These are phyloP conservation scores for Scopus umbretta DNA, from an alignment of 2,113 vertebrate species.

Conservation along the genomic window DNA sequence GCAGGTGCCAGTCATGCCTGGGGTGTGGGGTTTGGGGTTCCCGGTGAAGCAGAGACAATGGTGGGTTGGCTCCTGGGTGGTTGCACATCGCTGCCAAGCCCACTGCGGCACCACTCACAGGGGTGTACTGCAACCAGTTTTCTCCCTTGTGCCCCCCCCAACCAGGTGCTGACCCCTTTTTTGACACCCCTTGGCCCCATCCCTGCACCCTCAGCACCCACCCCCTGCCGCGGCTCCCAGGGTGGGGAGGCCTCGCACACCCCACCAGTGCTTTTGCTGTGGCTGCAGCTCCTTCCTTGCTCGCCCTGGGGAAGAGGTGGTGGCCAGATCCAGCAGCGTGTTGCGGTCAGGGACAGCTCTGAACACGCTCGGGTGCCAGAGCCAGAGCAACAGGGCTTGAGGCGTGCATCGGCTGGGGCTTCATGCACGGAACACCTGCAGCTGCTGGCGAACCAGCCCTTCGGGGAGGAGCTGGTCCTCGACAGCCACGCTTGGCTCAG, in stretches of 20 bases:
- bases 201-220: too few relatives aligned
- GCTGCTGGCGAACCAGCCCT: not conserved
- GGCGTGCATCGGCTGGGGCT: not conserved
- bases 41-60: fast-evolving
- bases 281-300: not conserved
- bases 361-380: not conserved
- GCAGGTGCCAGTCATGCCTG: not conserved
- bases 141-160: too few relatives aligned
- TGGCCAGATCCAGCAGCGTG: not conserved
- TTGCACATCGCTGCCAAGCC: fast-evolving
- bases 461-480: not conserved
- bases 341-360: not conserved
- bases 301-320: not conserved
- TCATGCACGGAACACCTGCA: fast-evolving
- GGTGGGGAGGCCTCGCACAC: not conserved
- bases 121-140: not conserved
- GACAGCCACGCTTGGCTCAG: fast-evolving
- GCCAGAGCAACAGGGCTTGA: not conserved
- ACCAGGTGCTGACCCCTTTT: not conserved
- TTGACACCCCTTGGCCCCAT: too few relatives aligned
- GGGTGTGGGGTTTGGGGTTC: not conserved
- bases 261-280: not conserved
- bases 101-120: fast-evolving
- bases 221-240: fast-evolving
- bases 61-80: not conserved